Percentiles rank a stretch among this genome's conserved stretches.
These are phyloP conservation scores for Drosophila busckii DNA, from an alignment of 1,140 invertebrate species.

Conservation along the genomic window DNA sequence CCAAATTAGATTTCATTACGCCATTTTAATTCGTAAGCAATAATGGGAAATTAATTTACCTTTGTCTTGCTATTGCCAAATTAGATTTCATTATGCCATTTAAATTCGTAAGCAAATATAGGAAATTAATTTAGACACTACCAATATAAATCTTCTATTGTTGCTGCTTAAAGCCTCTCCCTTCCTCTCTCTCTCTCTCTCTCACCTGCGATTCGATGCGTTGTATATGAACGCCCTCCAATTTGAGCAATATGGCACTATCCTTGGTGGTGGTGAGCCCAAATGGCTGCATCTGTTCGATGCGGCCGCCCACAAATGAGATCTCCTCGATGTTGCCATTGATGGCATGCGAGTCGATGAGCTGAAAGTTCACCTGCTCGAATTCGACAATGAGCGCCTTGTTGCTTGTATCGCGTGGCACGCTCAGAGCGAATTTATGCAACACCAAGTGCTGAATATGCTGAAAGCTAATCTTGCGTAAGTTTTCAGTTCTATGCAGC, in stretches of 20 bases:
- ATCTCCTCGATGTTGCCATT: conserved; percentile 85
- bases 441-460: conserved; percentile 80
- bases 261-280: conserved; percentile 84
- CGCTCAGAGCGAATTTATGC: conserved; percentile 57
- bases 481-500: conserved; percentile 78
- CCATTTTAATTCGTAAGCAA: too few relatives aligned
- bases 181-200: too few relatives aligned
- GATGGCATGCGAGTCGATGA: conserved; percentile 84
- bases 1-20: too few relatives aligned
- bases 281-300: conserved; percentile 84
- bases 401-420: conserved; percentile 60
- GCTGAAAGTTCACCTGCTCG: conserved; percentile 79
- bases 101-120: too few relatives aligned
- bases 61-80: too few relatives aligned
- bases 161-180: too few relatives aligned
- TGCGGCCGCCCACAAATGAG: conserved; percentile 81
- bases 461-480: conserved; percentile 79
- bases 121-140: not conserved
- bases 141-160: not conserved
- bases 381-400: conserved; percentile 71
- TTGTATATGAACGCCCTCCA: conserved; percentile 79
- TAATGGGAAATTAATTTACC: too few relatives aligned
- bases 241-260: conserved; percentile 64
- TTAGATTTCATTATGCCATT: too few relatives aligned
- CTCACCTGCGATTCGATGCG: conserved; percentile 83